These are phyloP conservation scores for Octopus bimaculoides DNA, from an alignment of 1,140 invertebrate species.

Conservation along the genomic window DNA sequence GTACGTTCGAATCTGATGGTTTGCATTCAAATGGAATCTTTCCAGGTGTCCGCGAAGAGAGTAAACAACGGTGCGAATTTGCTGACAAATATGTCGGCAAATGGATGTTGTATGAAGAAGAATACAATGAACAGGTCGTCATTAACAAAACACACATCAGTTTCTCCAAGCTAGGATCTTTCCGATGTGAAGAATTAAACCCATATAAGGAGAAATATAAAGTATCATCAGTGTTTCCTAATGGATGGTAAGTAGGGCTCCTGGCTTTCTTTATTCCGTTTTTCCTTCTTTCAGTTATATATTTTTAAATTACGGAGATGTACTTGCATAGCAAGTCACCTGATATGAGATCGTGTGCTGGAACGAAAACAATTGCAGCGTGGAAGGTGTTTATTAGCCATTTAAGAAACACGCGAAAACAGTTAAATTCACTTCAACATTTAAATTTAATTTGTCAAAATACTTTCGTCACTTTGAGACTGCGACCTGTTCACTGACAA, in stretches of 20 bases:
- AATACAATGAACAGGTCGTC: slow-evolving; percentile 23
- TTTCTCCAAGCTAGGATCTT: slow-evolving; percentile 30
- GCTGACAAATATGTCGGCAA: slow-evolving; percentile 25
- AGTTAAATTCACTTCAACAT: no score
- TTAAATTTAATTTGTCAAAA: no score
- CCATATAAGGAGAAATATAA: slow-evolving; percentile 28
- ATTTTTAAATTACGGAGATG: no score
- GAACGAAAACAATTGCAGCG: no score
- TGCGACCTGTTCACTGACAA: no score
- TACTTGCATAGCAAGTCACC: no score
- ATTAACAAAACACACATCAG: slow-evolving; percentile 25
- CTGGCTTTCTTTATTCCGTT: not conserved
- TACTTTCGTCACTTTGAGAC: no score
- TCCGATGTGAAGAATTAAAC: slow-evolving; percentile 24
- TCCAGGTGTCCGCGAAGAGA: not conserved
- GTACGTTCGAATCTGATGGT: no score
- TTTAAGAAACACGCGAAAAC: no score
- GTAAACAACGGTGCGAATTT: not conserved
- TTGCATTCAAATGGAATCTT: no score
- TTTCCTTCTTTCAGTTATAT: not conserved
- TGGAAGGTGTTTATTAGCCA: no score
- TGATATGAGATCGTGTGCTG: no score
- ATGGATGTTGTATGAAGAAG: slow-evolving; percentile 32
- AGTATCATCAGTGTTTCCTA: slow-evolving; percentile 26
- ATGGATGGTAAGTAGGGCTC: slow-evolving; percentile 33